A percentile compares a stretch with the other conserved stretches of the same genome.
These are phyloP conservation scores for Bembecia ichneumoniformis DNA, from an alignment of 2,888 invertebrate genomes.

Conservation along the genomic window DNA sequence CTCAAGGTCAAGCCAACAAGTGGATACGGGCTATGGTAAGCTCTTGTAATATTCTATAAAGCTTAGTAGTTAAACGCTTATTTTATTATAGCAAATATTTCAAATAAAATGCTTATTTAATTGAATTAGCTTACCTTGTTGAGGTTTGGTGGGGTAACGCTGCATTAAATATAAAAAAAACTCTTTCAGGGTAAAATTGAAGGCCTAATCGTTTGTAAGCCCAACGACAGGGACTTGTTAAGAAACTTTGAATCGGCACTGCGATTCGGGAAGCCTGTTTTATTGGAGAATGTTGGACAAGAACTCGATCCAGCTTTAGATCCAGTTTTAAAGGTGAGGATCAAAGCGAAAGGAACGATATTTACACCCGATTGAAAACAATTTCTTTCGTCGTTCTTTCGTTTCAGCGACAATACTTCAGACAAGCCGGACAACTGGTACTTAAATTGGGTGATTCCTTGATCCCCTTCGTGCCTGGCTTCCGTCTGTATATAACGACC, in stretches of 20 bases:
- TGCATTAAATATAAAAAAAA: no score
- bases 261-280: slow-evolving; percentile 80
- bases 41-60: background rate
- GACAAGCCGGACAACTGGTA: slow-evolving; percentile 81
- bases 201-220: slow-evolving; percentile 79
- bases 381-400: background rate
- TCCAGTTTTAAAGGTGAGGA: slow-evolving; percentile 76
- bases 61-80: background rate
- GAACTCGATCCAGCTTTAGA: slow-evolving; percentile 90
- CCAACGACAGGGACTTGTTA: slow-evolving; percentile 80
- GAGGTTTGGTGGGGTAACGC: no score
- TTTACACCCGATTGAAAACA: background rate
- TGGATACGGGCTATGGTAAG: slow-evolving; percentile 91
- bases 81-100: no score
- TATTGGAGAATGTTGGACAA: slow-evolving; percentile 88
- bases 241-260: slow-evolving; percentile 79
- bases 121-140: no score
- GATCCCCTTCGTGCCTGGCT: slow-evolving; percentile 84
- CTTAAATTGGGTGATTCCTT: slow-evolving; percentile 89
- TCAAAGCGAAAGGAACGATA: background rate
- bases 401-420: slow-evolving; percentile 79
- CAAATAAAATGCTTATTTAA: no score
- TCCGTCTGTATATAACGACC: slow-evolving; percentile 89
- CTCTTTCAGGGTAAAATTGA: slow-evolving; percentile 75
- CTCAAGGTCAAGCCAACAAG: slow-evolving; percentile 92